A percentile compares a stretch with the other conserved stretches of the same genome.
Evolutionary conservation across 2,113 vertebrate species (phyloP).

Genomic region (Eonycteris spelaea): DNA sequence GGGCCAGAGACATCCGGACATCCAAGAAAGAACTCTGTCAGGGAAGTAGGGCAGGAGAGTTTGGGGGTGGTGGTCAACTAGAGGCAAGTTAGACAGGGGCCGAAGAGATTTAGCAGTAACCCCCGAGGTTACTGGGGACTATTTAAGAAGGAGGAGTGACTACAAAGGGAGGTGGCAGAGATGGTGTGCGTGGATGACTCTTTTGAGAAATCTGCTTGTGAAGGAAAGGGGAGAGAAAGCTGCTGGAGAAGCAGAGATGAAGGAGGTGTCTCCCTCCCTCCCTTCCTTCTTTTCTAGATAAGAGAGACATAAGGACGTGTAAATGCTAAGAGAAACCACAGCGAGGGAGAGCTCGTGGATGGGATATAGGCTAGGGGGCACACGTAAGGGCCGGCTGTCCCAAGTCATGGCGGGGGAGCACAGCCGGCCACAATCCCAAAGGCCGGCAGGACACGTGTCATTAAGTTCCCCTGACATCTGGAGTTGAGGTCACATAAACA

Average conservation of each 20-base stretch:
- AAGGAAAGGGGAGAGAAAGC: not conserved
- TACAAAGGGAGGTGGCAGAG: not conserved
- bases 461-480: not conserved
- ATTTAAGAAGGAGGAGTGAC: not conserved
- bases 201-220: not conserved
- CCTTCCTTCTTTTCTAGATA: not conserved
- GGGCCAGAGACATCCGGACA: not conserved
- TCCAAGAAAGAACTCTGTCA: not conserved
- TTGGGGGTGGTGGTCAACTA: not conserved
- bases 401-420: not conserved
- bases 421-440: not conserved
- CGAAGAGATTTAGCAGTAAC: not conserved
- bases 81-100: not conserved
- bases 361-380: accelerated
- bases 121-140: not conserved
- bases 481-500: not conserved
- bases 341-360: not conserved
- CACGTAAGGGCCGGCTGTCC: not conserved
- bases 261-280: not conserved
- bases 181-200: not conserved
- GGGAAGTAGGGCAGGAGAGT: not conserved
- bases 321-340: not conserved
- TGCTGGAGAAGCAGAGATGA: not conserved
- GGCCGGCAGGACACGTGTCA: not conserved
- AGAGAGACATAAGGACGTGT: not conserved